Conservation (phyloP, 2,888 invertebrate genomes). For the Synergus umbraculus region DNA sequence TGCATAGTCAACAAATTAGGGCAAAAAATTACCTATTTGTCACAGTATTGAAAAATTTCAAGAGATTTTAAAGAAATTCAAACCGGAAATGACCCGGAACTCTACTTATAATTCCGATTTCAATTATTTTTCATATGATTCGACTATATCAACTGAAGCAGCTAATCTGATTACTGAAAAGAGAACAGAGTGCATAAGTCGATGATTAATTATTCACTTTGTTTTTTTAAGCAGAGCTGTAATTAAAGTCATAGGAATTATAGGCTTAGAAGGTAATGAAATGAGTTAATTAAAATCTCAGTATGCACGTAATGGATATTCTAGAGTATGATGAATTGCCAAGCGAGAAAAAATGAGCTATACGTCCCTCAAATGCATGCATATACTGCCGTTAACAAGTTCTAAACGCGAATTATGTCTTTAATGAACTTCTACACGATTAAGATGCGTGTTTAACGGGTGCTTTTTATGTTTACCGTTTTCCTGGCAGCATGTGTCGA, state of each 20-base stretch:
- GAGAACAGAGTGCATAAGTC: background rate
- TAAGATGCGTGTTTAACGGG: slow-evolving; percentile 30
- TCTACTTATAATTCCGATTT: too few species aligned
- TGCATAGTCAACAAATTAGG: slow-evolving; percentile 15
- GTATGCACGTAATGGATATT: slow-evolving; percentile 20
- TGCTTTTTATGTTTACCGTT: slow-evolving; percentile 8
- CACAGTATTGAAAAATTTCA: too few species aligned
- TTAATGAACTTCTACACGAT: slow-evolving; percentile 38
- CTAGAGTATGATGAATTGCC: slow-evolving; percentile 14
- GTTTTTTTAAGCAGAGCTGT: slow-evolving; percentile 4
- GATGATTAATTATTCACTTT: slow-evolving; percentile 25
- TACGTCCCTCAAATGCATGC: slow-evolving; percentile 16
- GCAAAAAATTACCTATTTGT: too few species aligned
- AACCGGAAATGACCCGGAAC: too few species aligned
- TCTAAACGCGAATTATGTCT: slow-evolving; percentile 28
- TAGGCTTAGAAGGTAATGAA: slow-evolving; percentile 19
- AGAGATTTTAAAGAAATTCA: too few species aligned
- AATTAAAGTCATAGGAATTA: slow-evolving; percentile 31
- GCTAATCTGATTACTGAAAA: background rate
- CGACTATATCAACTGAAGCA: too few species aligned
- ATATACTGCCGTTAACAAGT: slow-evolving; percentile 34
- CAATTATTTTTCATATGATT: too few species aligned
- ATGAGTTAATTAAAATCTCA: slow-evolving; percentile 38
- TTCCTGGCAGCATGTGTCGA: background rate
- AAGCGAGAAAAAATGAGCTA: slow-evolving; percentile 5